Conservation (phyloP, 1,140 invertebrate species). For the Mactra quadrangularis region DNA sequence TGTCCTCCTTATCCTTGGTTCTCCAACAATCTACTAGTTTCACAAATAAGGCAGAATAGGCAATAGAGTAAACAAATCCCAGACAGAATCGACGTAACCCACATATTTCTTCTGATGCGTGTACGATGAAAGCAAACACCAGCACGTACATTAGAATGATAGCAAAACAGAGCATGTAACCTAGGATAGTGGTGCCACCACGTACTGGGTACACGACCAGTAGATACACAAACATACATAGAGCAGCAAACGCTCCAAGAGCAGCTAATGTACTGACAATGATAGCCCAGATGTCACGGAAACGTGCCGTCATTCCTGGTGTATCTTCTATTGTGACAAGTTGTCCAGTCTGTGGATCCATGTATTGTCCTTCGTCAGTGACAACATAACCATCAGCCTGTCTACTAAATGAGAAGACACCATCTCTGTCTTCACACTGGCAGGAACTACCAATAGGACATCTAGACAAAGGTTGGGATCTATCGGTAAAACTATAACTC, state of each 20-base stretch:
- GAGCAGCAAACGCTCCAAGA: constrained; percentile 80
- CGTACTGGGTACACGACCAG: constrained; percentile 83
- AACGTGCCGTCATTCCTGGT: constrained; percentile 76
- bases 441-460: constrained; percentile 74
- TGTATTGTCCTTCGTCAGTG: constrained; percentile 73
- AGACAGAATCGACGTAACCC: constrained; percentile 82
- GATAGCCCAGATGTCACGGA: constrained; percentile 83
- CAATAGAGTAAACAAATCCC: constrained; percentile 84
- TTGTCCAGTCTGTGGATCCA: constrained; percentile 76
- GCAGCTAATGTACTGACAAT: constrained; percentile 81
- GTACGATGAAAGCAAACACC: constrained; percentile 85
- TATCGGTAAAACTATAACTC: constrained; percentile 61
- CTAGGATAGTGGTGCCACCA: constrained; percentile 84
- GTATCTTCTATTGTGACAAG: constrained; percentile 71
- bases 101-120: constrained; percentile 83
- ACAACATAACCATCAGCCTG: constrained; percentile 71
- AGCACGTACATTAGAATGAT: constrained; percentile 83
- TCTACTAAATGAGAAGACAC: constrained; percentile 47
- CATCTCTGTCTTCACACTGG: constrained; percentile 70
- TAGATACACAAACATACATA: constrained; percentile 84
- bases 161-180: constrained; percentile 84
- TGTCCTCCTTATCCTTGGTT: constrained; percentile 77
- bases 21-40: constrained; percentile 84
- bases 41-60: constrained; percentile 84
- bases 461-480: constrained; percentile 63